A percentile compares a stretch with the other conserved stretches of the same genome.
Conservation (phyloP, 2,113 vertebrate species). For the Pomatorhinus ruficollis region DNA sequence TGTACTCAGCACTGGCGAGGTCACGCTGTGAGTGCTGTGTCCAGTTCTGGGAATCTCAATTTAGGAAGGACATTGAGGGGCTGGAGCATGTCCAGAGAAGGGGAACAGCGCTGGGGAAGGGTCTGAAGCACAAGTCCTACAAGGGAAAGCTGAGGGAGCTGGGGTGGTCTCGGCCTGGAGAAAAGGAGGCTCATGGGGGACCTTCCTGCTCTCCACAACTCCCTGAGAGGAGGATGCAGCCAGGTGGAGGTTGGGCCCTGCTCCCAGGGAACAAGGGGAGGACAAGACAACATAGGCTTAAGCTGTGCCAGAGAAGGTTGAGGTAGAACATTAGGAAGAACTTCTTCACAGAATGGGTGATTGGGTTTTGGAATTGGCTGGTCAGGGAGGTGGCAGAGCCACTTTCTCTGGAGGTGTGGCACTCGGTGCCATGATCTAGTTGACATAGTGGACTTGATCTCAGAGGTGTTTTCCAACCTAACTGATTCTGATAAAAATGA, state of each 20-base stretch:
- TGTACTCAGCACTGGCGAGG: not conserved
- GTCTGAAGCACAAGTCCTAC: not conserved
- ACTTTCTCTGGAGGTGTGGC: not conserved
- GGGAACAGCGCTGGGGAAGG: not conserved
- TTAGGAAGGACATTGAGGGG: not conserved
- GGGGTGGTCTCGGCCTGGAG: not conserved
- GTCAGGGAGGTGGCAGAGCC: not conserved
- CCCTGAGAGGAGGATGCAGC: not conserved
- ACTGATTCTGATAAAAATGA: not conserved
- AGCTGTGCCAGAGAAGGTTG: not conserved
- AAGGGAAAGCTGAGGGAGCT: not conserved
- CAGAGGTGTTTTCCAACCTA: not conserved
- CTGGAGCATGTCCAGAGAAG: not conserved
- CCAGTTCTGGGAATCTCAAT: not conserved
- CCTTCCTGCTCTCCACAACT: not conserved
- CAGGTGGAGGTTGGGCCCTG: rapidly evolving
- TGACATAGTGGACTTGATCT: not conserved
- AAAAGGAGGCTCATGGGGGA: not conserved
- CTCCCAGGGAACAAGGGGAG: not conserved
- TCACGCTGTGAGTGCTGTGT: rapidly evolving
- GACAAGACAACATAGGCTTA: not conserved
- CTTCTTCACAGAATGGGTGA: not conserved
- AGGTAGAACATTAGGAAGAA: not conserved
- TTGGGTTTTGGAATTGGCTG: not conserved
- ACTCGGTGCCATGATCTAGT: rapidly evolving